These are phyloP conservation scores for Alaudala cheleensis DNA, from an alignment of 2,113 vertebrate genomes.

Conservation along the genomic window DNA sequence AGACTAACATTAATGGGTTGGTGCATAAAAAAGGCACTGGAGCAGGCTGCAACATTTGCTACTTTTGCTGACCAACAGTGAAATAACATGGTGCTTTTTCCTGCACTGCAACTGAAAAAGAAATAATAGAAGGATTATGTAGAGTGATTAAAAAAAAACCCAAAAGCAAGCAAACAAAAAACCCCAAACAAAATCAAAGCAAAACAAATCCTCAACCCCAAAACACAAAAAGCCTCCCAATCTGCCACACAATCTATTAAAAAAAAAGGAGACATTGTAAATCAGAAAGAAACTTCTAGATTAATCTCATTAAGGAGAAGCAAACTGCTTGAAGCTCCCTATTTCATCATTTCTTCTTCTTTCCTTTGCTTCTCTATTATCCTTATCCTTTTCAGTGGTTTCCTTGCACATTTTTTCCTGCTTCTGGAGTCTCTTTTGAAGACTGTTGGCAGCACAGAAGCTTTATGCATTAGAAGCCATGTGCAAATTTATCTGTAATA, in stretches of 20 bases:
- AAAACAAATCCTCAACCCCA: accelerated
- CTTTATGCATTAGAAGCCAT: neutral
- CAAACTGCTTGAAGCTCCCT: neutral
- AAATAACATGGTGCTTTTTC: neutral
- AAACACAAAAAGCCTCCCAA: neutral
- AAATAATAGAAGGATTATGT: neutral
- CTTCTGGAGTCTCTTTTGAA: neutral
- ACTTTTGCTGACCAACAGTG: neutral
- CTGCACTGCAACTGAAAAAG: neutral
- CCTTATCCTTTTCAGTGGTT: neutral
- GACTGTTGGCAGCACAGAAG: neutral
- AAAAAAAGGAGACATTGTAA: neutral
- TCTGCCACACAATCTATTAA: neutral
- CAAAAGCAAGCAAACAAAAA: neutral
- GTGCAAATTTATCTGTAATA: conserved; percentile 13
- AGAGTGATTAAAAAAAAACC: neutral
- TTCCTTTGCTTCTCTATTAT: neutral
- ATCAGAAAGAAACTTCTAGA: neutral
- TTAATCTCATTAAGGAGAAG: conserved; percentile 17
- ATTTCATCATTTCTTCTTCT: neutral
- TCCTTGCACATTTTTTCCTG: neutral
- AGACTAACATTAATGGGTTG: neutral
- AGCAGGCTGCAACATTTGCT: neutral
- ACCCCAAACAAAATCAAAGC: neutral
- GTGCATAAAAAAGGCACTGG: neutral